A percentile compares a stretch with the other conserved stretches of the same genome.
These are phyloP conservation scores for Acomys russatus DNA, from an alignment of 2,797 vertebrate species.

Conservation along the genomic window DNA sequence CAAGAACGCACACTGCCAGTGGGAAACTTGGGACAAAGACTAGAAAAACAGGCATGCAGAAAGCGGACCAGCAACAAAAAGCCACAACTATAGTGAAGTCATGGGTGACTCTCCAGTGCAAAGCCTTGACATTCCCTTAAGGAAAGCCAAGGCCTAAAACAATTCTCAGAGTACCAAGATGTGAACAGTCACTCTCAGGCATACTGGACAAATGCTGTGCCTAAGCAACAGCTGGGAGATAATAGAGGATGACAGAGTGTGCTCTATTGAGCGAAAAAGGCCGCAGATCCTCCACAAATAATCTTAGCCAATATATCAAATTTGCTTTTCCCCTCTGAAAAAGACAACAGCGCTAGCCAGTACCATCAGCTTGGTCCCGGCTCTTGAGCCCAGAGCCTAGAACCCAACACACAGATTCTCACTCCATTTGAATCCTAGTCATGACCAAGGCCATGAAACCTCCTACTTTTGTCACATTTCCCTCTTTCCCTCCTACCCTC, in stretches of 20 bases:
- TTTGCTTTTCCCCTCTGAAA: not conserved
- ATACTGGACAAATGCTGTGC: not conserved
- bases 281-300: not conserved
- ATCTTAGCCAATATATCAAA: not conserved
- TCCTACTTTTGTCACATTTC: not conserved
- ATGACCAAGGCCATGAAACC: not conserved
- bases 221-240: not conserved
- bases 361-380: not conserved
- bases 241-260: rapidly evolving
- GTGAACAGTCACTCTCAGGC: not conserved
- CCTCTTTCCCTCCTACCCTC: not conserved
- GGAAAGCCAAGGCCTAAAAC: not conserved
- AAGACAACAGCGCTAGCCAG: not conserved
- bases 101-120: not conserved
- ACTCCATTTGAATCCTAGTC: not conserved
- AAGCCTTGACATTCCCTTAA: not conserved
- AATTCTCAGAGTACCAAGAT: not conserved
- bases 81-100: not conserved
- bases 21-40: conserved; percentile 38
- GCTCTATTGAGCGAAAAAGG: not conserved
- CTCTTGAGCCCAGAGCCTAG: too few relatives aligned
- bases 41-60: not conserved
- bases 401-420: not conserved
- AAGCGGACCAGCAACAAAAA: not conserved
- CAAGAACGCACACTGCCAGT: not conserved